Base-by-base conservation (phyloP, 1,140 invertebrate species). In the Hermetia illucens region DNA sequence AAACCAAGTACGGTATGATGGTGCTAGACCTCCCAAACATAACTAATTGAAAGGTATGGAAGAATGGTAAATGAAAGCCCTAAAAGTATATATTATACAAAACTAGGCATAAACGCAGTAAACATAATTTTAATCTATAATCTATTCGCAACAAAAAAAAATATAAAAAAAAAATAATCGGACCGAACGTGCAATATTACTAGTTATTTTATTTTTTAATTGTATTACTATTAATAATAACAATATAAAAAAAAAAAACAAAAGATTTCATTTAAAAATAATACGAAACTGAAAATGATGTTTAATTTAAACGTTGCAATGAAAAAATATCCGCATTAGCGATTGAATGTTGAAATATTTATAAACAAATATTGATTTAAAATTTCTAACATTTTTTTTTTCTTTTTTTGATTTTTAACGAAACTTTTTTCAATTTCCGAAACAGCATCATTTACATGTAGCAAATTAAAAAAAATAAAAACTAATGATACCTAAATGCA, bases 151-250 rank as follows among this genome's bases (percentile, higher is more conserved):
- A n/a, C 8, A 17, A 38, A 38, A 38, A 38, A 29, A 27, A 18
- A 18, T 20, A 36, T 20, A n/a, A 36, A 38, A 27, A 38, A 38
- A 38, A 29, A 17, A 31, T 38, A 22, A 38, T 29, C 16, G 22
- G 41, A 50, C 45, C 44, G 44, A 50, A 50, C 47, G 68, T 70
- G 68, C 68, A 70, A 70, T 70, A 70, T 70, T 65, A 68, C 68
- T 70, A 70, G 68, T 70, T 70, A 67, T 68, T 67, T 67, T 33
- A 13, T 15, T 33, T 31, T 17, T 33, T 33, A n/a, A 16, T 33
- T 33, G 19, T 17, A 33, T 3, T 15, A 33, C 10, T 33, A 16
- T 16, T 33, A 9, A 3, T 33, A 9, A 13, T 33, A 17, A 35
- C 29, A 40, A 27, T 4, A 44, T 38, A 30, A 39, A 40, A 36